phyloP scores from a whole-genome alignment of 2,113 vertebrate genomes.

The Leptosomus discolor region DNA sequence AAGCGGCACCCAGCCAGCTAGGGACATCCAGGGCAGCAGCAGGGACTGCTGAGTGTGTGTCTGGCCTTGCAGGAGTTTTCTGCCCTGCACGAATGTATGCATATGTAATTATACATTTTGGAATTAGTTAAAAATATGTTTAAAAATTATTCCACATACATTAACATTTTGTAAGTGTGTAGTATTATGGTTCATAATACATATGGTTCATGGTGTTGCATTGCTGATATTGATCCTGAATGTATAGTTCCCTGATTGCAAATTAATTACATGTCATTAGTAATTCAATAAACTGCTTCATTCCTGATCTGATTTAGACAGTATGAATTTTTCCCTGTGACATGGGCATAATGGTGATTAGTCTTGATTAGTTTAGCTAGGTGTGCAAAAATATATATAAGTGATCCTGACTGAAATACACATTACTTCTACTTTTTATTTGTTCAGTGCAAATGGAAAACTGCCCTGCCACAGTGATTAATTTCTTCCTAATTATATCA shows the following conservation, averaged over 20 bases:
- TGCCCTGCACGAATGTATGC: not conserved
- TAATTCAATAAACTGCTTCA: not conserved
- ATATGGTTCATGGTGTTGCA: no score
- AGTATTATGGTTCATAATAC: not conserved
- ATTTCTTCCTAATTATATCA: constrained; percentile 39
- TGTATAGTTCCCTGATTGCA: not conserved
- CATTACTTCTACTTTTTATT: not conserved
- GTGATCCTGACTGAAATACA: not conserved
- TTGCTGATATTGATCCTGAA: not conserved
- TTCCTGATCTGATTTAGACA: not conserved
- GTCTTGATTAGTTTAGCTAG: not conserved
- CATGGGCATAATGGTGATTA: not conserved
- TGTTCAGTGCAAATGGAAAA: not conserved
- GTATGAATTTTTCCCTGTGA: not conserved
- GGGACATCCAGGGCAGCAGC: not conserved
- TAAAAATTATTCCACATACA: not conserved
- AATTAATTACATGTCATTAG: constrained; percentile 1
- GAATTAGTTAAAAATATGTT: not conserved
- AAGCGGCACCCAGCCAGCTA: fast-evolving
- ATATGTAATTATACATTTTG: not conserved
- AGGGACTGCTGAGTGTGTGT: fast-evolving
- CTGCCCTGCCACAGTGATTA: not conserved
- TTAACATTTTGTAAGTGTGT: not conserved
- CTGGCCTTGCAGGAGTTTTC: not conserved
- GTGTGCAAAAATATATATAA: not conserved